A percentile compares a stretch with the other conserved stretches of the same genome.
These are phyloP conservation scores for Pyrocoelia pectoralis DNA, from an alignment of 2,888 invertebrate species.

Conservation along the genomic window DNA sequence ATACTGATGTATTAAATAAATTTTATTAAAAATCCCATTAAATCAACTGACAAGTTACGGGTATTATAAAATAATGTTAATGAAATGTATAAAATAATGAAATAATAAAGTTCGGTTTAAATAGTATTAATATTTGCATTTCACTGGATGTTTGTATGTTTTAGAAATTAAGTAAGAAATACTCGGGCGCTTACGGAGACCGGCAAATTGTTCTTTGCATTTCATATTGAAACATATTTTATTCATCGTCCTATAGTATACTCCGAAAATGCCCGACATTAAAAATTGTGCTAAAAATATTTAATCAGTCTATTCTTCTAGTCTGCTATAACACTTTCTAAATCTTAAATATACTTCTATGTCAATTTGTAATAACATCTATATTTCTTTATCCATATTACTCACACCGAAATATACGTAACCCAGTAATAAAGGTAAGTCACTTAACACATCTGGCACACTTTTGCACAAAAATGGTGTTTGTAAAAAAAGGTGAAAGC, in stretches of 20 bases:
- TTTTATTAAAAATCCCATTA: conserved; percentile 57
- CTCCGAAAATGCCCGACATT: conserved; percentile 37
- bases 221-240: conserved; percentile 28
- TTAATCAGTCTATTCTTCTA: conserved; percentile 44
- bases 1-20: conserved; percentile 59
- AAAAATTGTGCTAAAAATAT: conserved; percentile 28
- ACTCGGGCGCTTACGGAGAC: conserved; percentile 39
- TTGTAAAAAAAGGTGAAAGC: no score
- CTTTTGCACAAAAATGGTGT: no score
- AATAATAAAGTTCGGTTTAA: conserved; percentile 53
- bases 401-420: no score
- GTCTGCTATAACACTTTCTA: conserved; percentile 43
- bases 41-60: conserved; percentile 57
- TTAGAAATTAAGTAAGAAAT: conserved; percentile 38
- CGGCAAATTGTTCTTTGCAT: conserved; percentile 15
- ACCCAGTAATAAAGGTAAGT: not conserved
- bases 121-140: conserved; percentile 39
- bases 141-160: conserved; percentile 45
- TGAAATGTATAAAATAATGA: conserved; percentile 55
- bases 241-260: not conserved
- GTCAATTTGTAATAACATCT: conserved; percentile 42
- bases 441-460: no score
- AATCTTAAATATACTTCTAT: conserved; percentile 47
- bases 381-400: conserved; percentile 22
- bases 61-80: conserved; percentile 59